Percentiles rank a stretch among this genome's conserved stretches.
Conservation (phyloP, 2,797 vertebrate species). For the Notamacropus eugenii region DNA sequence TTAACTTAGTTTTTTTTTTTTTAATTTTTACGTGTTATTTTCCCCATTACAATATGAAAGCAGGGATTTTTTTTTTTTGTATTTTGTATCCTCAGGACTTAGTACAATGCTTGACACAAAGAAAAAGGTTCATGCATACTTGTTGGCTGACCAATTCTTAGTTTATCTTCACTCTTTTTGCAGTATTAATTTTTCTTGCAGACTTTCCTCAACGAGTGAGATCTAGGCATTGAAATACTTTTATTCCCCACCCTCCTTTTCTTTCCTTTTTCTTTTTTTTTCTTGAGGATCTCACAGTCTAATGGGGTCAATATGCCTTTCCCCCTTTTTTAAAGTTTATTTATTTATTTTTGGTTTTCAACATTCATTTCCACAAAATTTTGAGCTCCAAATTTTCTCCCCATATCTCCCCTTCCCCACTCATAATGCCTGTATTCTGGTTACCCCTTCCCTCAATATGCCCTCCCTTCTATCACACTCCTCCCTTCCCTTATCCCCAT, state of each 20-base stretch:
- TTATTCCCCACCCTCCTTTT: not conserved
- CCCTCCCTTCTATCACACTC: too few species aligned
- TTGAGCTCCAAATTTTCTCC: too few species aligned
- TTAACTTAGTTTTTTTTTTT: not conserved
- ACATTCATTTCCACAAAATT: too few species aligned
- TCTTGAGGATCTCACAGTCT: too few species aligned
- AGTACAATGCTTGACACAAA: not conserved
- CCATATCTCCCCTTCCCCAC: too few species aligned
- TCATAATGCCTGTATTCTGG: too few species aligned
- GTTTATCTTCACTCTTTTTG: slow-evolving; percentile 25
- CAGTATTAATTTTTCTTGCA: slow-evolving; percentile 15
- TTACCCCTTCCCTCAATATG: too few species aligned
- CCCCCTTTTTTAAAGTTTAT: too few species aligned
- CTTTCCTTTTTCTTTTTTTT: not conserved
- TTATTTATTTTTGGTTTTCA: too few species aligned
- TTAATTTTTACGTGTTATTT: not conserved
- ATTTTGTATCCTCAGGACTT: not conserved
- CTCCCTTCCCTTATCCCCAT: too few species aligned
- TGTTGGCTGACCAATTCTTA: not conserved
- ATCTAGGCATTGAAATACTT: slow-evolving; percentile 30
- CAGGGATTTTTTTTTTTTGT: not conserved
- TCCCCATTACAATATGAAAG: not conserved
- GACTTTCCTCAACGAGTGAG: slow-evolving; percentile 38
- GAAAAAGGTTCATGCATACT: not conserved
- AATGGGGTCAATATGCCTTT: too few species aligned